phyloP scores from a whole-genome alignment of 1,140 invertebrate genomes.

The Belonocnema kinseyi region DNA sequence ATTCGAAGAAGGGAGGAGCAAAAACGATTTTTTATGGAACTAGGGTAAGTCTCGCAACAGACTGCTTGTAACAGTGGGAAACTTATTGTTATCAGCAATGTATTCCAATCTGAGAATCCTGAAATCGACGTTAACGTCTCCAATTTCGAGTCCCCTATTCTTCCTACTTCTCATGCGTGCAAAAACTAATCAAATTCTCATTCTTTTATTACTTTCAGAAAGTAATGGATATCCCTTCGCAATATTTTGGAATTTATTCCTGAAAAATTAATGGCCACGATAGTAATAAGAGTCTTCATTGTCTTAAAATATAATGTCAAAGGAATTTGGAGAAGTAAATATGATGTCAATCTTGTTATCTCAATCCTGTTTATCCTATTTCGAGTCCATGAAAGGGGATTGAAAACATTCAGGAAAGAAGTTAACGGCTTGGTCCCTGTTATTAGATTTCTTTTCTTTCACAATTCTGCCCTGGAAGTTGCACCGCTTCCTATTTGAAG shows the following conservation, averaged over 20 bases:
- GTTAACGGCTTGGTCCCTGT: constrained; percentile 19
- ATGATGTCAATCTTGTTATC: constrained; percentile 20
- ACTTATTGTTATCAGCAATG: constrained; percentile 11
- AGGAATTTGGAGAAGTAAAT: neutral
- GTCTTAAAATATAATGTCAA: constrained; percentile 5
- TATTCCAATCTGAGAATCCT: neutral
- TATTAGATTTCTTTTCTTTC: constrained; percentile 36
- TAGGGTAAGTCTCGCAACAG: neutral
- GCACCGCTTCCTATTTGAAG: neutral
- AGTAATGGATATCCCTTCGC: too few relatives aligned
- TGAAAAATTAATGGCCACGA: too few relatives aligned
- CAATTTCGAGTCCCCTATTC: too few relatives aligned
- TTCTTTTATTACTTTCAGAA: too few relatives aligned
- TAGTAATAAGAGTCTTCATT: neutral
- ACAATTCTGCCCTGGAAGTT: constrained; percentile 26
- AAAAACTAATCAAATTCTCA: too few relatives aligned
- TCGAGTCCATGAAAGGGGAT: constrained; percentile 33
- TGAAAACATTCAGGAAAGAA: constrained; percentile 37
- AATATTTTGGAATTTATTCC: too few relatives aligned
- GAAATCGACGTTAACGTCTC: neutral
- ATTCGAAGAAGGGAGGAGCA: neutral
- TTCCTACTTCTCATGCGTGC: too few relatives aligned
- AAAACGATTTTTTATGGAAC: constrained; percentile 18
- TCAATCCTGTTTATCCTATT: constrained; percentile 30
- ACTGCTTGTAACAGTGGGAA: constrained; percentile 8